Percentiles rank a stretch among this genome's conserved stretches.
These are phyloP conservation scores for Oncorhynchus clarkii DNA, from an alignment of 2,113 vertebrate genomes.

Conservation along the genomic window DNA sequence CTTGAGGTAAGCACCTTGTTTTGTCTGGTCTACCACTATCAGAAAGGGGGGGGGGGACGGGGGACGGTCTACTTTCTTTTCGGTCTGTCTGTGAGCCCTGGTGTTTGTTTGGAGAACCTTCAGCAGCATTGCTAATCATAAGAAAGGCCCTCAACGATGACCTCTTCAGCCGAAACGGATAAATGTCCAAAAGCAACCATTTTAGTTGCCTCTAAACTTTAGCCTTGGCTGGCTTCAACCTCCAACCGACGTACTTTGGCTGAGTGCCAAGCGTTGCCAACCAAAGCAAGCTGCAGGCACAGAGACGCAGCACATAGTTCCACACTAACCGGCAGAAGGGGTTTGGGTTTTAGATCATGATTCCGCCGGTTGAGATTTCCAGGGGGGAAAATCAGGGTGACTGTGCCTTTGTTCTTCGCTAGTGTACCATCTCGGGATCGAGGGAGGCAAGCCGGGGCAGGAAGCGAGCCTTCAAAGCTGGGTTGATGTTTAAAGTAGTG, in stretches of 20 bases:
- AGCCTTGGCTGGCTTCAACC: not conserved
- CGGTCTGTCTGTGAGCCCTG: not conserved
- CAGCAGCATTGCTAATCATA: not conserved
- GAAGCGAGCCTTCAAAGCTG: slow-evolving; percentile 59
- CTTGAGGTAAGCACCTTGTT: slow-evolving; percentile 81
- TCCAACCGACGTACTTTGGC: slow-evolving; percentile 13
- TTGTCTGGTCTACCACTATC: slow-evolving; percentile 4
- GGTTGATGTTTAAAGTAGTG: slow-evolving; percentile 67
- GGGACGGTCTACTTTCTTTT: not conserved
- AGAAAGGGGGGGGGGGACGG: not conserved
- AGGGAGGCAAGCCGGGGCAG: slow-evolving; percentile 67
- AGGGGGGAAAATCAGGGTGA: slow-evolving; percentile 50
- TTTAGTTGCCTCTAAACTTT: not conserved
- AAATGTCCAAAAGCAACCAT: not conserved
- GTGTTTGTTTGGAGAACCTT: not conserved
- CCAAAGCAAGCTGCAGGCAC: slow-evolving; percentile 19
- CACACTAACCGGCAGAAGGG: slow-evolving; percentile 10
- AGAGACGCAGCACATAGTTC: not conserved
- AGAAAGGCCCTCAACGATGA: too few relatives aligned
- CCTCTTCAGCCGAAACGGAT: too few relatives aligned
- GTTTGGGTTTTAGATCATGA: slow-evolving; percentile 34
- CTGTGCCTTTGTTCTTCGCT: slow-evolving; percentile 69
- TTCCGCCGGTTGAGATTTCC: slow-evolving; percentile 52
- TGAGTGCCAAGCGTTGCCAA: slow-evolving; percentile 28
- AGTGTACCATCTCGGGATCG: slow-evolving; percentile 61